Conservation (phyloP, 2,888 invertebrate species). For the Prosapia bicincta region DNA sequence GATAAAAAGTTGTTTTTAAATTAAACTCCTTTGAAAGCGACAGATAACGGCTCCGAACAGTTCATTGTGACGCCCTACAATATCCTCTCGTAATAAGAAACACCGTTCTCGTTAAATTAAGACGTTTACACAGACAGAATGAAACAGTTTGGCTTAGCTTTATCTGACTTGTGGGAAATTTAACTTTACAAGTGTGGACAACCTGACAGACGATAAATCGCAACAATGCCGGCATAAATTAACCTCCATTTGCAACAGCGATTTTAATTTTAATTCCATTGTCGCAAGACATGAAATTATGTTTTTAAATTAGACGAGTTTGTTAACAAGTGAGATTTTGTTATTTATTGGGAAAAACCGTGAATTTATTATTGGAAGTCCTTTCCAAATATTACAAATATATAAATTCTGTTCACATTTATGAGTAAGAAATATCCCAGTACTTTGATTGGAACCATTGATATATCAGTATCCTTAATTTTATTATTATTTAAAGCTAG, state of each 20-base stretch:
- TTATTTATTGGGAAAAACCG: too few species aligned
- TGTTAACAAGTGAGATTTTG: too few species aligned
- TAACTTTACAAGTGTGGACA: slow-evolving; percentile 15
- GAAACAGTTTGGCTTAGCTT: not conserved
- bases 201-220: slow-evolving; percentile 16
- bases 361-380: too few species aligned
- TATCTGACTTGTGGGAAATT: slow-evolving; percentile 24
- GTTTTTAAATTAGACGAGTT: too few species aligned
- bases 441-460: too few species aligned
- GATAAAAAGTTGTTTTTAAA: not conserved
- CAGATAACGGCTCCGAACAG: not conserved
- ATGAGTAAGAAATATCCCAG: too few species aligned
- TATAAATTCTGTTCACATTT: too few species aligned
- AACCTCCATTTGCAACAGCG: not conserved
- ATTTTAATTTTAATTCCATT: too few species aligned
- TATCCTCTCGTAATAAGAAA: not conserved
- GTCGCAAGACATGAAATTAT: too few species aligned
- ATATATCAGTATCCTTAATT: too few species aligned
- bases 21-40: not conserved
- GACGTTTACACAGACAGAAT: not conserved
- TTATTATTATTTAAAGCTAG: too few species aligned
- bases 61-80: not conserved
- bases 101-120: not conserved
- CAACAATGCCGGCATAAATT: slow-evolving; percentile 17
- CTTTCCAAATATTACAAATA: too few species aligned